phyloP scores from a whole-genome alignment of 2,113 vertebrate genomes.

The Scatophagus argus region DNA sequence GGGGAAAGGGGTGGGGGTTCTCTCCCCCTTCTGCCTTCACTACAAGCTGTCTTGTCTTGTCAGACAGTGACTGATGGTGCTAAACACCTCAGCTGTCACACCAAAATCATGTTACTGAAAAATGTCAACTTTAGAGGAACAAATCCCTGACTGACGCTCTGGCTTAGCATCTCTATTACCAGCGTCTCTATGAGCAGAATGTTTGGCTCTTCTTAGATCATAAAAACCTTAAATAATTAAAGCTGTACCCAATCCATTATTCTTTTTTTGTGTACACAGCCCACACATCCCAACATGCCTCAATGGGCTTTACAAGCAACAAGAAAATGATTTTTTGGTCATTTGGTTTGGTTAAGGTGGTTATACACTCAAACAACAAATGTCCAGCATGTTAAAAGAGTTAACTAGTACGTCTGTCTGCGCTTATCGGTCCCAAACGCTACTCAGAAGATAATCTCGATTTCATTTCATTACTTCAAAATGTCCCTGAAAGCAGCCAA shows the following conservation, averaged over 20 bases:
- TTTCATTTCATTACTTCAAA: not conserved
- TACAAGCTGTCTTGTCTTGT: conserved; percentile 37
- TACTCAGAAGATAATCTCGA: not conserved
- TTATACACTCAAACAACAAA: not conserved
- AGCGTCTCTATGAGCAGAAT: not conserved
- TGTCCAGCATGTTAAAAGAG: not conserved
- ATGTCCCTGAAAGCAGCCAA: not conserved
- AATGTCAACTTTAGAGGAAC: not conserved
- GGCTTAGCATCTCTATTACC: not conserved
- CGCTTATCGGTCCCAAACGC: not conserved
- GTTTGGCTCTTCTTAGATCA: not conserved
- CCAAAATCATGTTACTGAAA: conserved; percentile 26
- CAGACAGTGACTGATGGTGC: conserved; percentile 56
- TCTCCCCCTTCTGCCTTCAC: conserved; percentile 11
- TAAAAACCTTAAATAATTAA: conserved; percentile 10
- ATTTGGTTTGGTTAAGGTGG: not conserved
- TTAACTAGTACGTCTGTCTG: not conserved
- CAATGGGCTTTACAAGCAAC: no score
- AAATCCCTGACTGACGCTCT: not conserved
- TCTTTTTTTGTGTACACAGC: no score
- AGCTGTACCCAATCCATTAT: not conserved
- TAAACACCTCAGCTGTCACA: conserved; percentile 45
- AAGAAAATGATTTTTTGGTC: not conserved
- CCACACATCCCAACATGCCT: no score
- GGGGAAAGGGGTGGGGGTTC: no score